phyloP scores from a whole-genome alignment of 2,888 invertebrate genomes.

The Alcis repandata region DNA sequence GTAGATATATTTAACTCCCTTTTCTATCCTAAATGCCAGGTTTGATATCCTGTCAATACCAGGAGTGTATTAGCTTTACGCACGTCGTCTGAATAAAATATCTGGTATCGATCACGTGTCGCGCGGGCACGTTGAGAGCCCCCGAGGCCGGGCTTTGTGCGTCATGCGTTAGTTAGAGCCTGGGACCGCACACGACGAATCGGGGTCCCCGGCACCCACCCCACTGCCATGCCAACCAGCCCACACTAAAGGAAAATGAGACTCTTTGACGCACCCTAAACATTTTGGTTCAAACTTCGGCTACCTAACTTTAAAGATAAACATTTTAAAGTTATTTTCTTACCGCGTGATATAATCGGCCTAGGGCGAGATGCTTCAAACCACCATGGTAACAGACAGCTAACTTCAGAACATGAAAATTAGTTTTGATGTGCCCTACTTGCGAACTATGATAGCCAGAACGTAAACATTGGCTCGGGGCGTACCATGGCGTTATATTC shows the following conservation, averaged over 20 bases:
- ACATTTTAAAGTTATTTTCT: neutral
- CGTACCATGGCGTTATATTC: constrained; percentile 4
- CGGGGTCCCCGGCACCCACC: constrained; percentile 35
- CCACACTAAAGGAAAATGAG: neutral
- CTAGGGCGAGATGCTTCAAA: neutral
- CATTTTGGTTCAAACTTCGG: constrained; percentile 1
- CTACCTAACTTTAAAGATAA: neutral
- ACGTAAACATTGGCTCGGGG: constrained; percentile 12
- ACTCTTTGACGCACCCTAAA: neutral
- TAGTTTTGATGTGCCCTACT: constrained; percentile 11
- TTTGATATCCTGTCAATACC: constrained; percentile 27
- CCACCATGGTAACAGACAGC: constrained; percentile 12
- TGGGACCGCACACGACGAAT: constrained; percentile 55
- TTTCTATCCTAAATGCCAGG: constrained; percentile 1
- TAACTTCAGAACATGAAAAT: constrained; percentile 9
- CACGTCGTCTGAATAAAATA: constrained; percentile 37
- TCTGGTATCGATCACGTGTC: constrained; percentile 49
- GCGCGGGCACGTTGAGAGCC: constrained; percentile 35
- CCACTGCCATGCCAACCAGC: constrained; percentile 1
- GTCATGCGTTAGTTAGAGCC: constrained; percentile 45
- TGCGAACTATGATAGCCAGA: constrained; percentile 19
- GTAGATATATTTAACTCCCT: neutral
- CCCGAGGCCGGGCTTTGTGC: constrained; percentile 48
- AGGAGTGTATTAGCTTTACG: constrained; percentile 26
- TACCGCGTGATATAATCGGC: neutral